A percentile compares a stretch with the other conserved stretches of the same genome.
Evolutionary conservation across 2,888 invertebrate species (phyloP).

Genomic region (Papilio gigon): DNA sequence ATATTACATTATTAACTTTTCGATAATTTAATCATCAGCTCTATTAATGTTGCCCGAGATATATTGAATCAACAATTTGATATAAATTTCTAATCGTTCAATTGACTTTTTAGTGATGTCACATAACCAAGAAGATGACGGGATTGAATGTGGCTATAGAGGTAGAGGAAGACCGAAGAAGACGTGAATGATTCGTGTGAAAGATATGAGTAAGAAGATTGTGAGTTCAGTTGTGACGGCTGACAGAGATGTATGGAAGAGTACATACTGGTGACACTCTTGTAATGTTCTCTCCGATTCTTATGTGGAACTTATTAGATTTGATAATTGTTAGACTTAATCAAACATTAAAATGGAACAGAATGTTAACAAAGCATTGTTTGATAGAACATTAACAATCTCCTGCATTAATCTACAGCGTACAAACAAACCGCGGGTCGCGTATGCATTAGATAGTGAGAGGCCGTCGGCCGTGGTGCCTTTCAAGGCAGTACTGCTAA

Average conservation of each 20-base stretch:
- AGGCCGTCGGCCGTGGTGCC: slow-evolving; percentile 1
- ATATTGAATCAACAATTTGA: background rate
- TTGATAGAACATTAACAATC: slow-evolving; percentile 20
- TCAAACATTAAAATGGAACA: background rate
- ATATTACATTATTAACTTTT: background rate
- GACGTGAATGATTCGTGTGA: too few relatives aligned
- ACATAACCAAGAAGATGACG: too few relatives aligned
- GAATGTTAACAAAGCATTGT: slow-evolving; percentile 14
- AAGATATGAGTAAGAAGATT: too few relatives aligned
- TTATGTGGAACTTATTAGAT: background rate
- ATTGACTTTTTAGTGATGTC: too few relatives aligned
- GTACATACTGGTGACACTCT: too few relatives aligned
- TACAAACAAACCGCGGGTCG: slow-evolving; percentile 16
- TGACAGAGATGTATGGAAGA: too few relatives aligned
- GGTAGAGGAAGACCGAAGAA: too few relatives aligned
- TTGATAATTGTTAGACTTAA: background rate
- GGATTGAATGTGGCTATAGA: too few relatives aligned
- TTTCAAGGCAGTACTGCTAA: slow-evolving; percentile 6
- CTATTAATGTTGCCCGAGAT: background rate
- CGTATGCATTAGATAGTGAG: slow-evolving; percentile 22
- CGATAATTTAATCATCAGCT: background rate
- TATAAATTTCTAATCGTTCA: background rate
- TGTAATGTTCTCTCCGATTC: background rate
- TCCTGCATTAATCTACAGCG: slow-evolving; percentile 3
- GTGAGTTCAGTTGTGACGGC: too few relatives aligned